Base-by-base conservation (phyloP, 2,797 vertebrate species). In the Hoplostethus mediterraneus region DNA sequence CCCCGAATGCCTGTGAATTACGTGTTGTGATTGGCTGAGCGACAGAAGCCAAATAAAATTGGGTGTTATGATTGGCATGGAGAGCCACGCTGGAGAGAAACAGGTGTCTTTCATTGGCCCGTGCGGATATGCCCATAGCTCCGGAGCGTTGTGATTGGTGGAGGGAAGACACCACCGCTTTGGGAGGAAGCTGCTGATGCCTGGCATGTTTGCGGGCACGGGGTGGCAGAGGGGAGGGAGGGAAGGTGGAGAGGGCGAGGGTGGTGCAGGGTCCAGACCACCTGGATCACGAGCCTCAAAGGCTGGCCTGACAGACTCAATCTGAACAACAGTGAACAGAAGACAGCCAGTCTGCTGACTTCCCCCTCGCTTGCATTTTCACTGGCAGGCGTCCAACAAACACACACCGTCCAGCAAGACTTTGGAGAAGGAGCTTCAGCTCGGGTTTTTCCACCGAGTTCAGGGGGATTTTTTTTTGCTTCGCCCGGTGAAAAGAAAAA, bases 301-400 rank as follows among this genome's bases (percentile, higher is more conserved):
- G 79, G 83, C 82, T 40, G 63, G 75, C 75, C 89, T 89, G 90
- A 92, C 90, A 90, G 77, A 84, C 81, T 84, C 88, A 86, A 93
- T 90, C 77, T 85, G 81, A 85, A 87, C 85, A 82, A 89, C 84
- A 86, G 88, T 84, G 85, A 85, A 92, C 79, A 88, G 89, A 92
- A 92, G 92, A 93, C 92, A 90, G 75, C 75, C 78, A 85, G 90
- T 89, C 91, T 91, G 89, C 93, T 90, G 86, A 93, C 89, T 91
- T 89, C 84, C 83, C 80, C 87, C 21, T 83, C 82, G 63, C 82
- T 82, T 75, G 75, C 84, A 88, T 93, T 93, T 91, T 89, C 75
- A 82, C 88, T 95, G 94, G 94, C 88, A 36, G 61, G 42, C 31
- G 49, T 91, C 94, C 94, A 95, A 93, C 81, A 84, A 75, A 91